A percentile compares a stretch with the other conserved stretches of the same genome.
Conservation (phyloP, 2,113 vertebrate genomes). For the Camelus bactrianus region DNA sequence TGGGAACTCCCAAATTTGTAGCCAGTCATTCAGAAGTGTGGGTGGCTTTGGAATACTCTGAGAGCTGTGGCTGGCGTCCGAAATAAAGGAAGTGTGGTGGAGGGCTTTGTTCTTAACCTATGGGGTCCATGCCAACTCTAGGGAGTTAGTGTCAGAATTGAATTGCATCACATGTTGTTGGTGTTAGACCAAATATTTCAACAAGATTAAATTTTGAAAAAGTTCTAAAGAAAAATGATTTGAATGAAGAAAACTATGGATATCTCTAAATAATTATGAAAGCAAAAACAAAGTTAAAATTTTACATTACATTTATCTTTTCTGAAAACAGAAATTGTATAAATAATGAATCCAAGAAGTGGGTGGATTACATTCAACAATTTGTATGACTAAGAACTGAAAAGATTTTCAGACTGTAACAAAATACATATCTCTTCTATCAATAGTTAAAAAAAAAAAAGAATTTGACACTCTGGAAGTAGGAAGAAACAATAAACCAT, state of each 20-base stretch:
- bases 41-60: not conserved
- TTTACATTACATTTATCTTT: not conserved
- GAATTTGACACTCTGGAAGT: not conserved
- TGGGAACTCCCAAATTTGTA: not conserved
- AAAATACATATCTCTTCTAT: not conserved
- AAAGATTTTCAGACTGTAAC: not conserved
- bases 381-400: not conserved
- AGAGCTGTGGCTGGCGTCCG: not conserved
- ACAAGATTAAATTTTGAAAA: not conserved
- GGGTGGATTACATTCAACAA: not conserved
- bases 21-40: not conserved
- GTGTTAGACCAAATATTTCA: not conserved
- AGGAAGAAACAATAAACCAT: not conserved
- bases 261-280: not conserved
- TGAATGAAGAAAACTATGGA: not conserved
- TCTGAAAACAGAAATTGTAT: not conserved
- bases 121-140: not conserved
- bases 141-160: not conserved
- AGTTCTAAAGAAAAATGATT: not conserved
- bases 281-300: not conserved
- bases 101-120: not conserved
- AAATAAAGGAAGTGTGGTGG: not conserved
- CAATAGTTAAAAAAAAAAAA: not conserved
- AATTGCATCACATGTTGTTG: not conserved
- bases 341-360: not conserved